These are phyloP conservation scores for Mesoligia furuncula DNA, from an alignment of 2,888 invertebrate genomes.

Conservation along the genomic window DNA sequence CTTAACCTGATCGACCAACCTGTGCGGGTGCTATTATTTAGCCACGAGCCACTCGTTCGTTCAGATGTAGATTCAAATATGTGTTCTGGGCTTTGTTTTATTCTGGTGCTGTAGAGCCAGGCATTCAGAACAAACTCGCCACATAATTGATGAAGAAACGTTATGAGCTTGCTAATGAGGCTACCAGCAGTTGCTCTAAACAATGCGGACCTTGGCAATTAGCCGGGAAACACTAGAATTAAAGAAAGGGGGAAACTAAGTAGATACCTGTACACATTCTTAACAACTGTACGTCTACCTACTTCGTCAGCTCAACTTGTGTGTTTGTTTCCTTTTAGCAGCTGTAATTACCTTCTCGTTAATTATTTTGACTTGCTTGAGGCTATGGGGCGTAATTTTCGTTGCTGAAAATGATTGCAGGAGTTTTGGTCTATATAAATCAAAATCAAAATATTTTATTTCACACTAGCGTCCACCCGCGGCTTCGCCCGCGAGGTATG, in stretches of 20 bases:
- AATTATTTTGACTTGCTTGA: background rate
- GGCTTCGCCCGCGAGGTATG: no score
- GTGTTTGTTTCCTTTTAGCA: constrained; percentile 1
- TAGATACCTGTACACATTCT: constrained; percentile 11
- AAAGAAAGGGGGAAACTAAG: constrained; percentile 28
- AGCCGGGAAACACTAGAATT: constrained; percentile 53
- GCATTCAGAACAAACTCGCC: constrained; percentile 14
- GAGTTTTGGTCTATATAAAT: background rate
- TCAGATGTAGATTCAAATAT: background rate
- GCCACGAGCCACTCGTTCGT: no score
- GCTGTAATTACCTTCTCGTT: background rate
- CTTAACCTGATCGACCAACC: no score
- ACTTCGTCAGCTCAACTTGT: background rate
- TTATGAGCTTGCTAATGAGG: constrained; percentile 56
- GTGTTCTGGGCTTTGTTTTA: background rate
- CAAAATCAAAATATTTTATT: no score
- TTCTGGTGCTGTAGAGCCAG: background rate
- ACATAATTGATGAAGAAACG: constrained; percentile 61
- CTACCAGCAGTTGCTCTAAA: constrained; percentile 33
- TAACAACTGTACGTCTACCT: constrained; percentile 1
- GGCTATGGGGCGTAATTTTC: background rate
- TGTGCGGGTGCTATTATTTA: no score
- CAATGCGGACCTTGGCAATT: constrained; percentile 63
- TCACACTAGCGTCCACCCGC: no score
- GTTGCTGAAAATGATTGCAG: background rate